phyloP scores from a whole-genome alignment of 2,797 vertebrate genomes.

The Eurystomus glaucurus region DNA sequence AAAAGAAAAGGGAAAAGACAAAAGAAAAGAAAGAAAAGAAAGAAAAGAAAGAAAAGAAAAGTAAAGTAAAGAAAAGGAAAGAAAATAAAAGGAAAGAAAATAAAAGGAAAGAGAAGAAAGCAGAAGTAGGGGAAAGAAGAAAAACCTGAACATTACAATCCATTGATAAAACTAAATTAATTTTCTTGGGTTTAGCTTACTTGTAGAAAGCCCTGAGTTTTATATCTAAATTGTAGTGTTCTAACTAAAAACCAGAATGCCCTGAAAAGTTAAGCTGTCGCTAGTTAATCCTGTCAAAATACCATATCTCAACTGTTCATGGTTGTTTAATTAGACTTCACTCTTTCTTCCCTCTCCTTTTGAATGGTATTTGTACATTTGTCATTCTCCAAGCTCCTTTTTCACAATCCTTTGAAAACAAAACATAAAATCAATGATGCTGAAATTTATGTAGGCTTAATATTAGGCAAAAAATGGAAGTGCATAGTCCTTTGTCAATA shows the following conservation, averaged over 20 bases:
- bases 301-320: not conserved
- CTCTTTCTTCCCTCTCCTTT: not conserved
- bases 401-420: not conserved
- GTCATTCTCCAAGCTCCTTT: not conserved
- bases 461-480: not conserved
- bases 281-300: not conserved
- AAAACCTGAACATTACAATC: not conserved
- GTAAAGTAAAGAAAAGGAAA: no score
- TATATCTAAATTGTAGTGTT: not conserved
- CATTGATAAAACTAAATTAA: not conserved
- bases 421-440: constrained; percentile 32
- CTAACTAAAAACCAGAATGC: not conserved
- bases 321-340: not conserved
- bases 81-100: no score
- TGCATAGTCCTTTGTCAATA: not conserved
- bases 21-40: no score
- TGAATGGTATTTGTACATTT: not conserved
- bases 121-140: accelerated
- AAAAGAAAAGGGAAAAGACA: no score
- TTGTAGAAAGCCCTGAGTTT: not conserved
- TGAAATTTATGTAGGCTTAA: not conserved
- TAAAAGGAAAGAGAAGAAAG: not conserved
- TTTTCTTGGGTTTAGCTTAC: not conserved
- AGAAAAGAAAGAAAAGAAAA: no score
- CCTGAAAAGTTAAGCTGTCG: not conserved